phyloP scores from a whole-genome alignment of 2,113 vertebrate species.

The Pristiophorus japonicus region DNA sequence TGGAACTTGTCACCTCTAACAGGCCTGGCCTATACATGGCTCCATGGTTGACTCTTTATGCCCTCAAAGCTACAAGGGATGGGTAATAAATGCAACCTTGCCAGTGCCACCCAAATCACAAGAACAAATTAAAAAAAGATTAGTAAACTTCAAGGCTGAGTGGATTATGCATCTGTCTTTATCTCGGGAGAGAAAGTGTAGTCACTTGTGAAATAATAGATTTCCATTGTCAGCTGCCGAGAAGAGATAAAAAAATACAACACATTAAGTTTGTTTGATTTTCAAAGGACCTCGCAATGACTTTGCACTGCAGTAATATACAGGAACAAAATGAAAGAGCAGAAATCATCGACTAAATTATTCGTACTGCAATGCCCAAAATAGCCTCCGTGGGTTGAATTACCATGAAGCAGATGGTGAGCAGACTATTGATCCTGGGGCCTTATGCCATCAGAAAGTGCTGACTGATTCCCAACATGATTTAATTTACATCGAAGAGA shows the following conservation, averaged over 20 bases:
- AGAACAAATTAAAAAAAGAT: not conserved
- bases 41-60: not conserved
- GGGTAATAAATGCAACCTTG: not conserved
- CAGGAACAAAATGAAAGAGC: not conserved
- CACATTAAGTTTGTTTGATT: not conserved
- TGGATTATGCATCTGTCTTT: not conserved
- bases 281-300: slow-evolving; percentile 15
- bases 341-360: not conserved
- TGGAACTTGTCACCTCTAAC: not conserved
- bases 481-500: not conserved
- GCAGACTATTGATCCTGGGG: slow-evolving; percentile 3
- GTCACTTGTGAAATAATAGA: not conserved
- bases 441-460: not conserved
- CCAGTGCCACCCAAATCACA: not conserved
- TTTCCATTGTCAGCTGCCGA: not conserved
- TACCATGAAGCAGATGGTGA: not conserved
- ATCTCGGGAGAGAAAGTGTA: not conserved
- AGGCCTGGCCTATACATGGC: not conserved
- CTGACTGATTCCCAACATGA: not conserved
- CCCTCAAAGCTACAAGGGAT: not conserved
- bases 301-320: slow-evolving; percentile 3
- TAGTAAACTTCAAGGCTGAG: not conserved
- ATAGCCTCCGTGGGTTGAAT: slow-evolving; percentile 25
- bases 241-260: not conserved
- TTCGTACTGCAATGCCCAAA: not conserved